These are phyloP conservation scores for Agrilus biguttatus DNA, from an alignment of 2,888 invertebrate genomes.

Conservation along the genomic window DNA sequence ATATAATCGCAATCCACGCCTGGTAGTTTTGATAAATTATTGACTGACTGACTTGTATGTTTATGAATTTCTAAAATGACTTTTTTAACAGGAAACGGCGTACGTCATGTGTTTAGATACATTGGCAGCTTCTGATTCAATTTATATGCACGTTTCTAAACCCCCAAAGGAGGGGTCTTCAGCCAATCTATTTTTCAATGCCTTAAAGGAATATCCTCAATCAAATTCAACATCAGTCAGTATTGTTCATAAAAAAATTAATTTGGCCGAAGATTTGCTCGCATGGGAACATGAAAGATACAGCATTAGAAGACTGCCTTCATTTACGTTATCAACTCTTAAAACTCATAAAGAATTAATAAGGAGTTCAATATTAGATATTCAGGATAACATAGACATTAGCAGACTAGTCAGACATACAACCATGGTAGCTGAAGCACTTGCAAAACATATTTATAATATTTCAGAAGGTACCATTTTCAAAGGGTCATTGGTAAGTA, in stretches of 20 bases:
- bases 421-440: constrained; percentile 62
- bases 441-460: constrained; percentile 72
- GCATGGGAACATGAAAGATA: constrained; percentile 98
- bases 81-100: constrained; percentile 57
- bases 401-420: constrained; percentile 52
- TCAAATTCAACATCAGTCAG: constrained; percentile 42
- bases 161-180: constrained; percentile 78
- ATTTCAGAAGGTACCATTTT: constrained; percentile 52
- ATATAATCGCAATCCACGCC: no score
- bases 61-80: no score
- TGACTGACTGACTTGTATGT: no score
- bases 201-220: constrained; percentile 42
- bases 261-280: constrained; percentile 77
- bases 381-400: constrained; percentile 38
- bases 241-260: constrained; percentile 88
- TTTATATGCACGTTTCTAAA: constrained; percentile 91
- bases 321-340: constrained; percentile 78
- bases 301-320: constrained; percentile 80
- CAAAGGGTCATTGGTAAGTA: constrained; percentile 57
- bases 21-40: no score
- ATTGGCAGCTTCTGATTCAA: constrained; percentile 45
- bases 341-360: constrained; percentile 50
- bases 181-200: constrained; percentile 43
- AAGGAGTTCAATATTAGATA: constrained; percentile 50
- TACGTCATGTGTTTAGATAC: constrained; percentile 86